Percentiles rank a stretch among this genome's conserved stretches.
These are phyloP conservation scores for Drosophila ohnishii DNA, from an alignment of 1,140 invertebrate genomes.

Conservation along the genomic window DNA sequence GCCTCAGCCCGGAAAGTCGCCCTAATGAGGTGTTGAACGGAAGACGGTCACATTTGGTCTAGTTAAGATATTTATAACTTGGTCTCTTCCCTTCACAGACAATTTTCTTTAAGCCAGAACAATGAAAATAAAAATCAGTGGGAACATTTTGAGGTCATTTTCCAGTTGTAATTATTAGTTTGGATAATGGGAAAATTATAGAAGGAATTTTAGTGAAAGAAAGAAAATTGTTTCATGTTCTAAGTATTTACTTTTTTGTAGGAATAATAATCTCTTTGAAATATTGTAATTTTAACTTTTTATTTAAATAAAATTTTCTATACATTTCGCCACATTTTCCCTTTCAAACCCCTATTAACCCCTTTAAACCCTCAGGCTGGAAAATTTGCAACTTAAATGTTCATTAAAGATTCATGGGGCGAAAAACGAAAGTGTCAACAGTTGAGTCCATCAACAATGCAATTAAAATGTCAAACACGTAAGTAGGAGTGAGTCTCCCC, in stretches of 20 bases:
- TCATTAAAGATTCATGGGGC: conserved; percentile 63
- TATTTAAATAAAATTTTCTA: neutral
- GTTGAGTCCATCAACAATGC: conserved; percentile 71
- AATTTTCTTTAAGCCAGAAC: conserved; percentile 17
- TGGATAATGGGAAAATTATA: neutral
- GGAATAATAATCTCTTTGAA: neutral
- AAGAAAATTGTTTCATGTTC: neutral
- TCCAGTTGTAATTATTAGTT: conserved; percentile 6
- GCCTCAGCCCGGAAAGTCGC: conserved; percentile 40
- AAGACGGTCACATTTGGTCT: conserved; percentile 51
- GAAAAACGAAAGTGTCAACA: conserved; percentile 76
- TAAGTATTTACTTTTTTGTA: neutral
- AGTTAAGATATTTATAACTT: conserved; percentile 55
- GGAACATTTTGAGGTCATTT: conserved; percentile 18
- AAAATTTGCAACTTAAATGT: conserved; percentile 25
- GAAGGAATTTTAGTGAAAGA: neutral
- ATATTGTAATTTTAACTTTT: neutral
- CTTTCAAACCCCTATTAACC: neutral
- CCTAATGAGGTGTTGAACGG: conserved; percentile 74
- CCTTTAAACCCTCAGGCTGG: conserved; percentile 1
- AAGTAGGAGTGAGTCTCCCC: conserved; percentile 28
- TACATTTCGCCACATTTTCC: neutral
- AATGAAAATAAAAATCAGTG: conserved; percentile 35
- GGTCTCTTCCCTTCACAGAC: conserved; percentile 18
- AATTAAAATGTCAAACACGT: conserved; percentile 73